phyloP scores from a whole-genome alignment of 2,113 vertebrate genomes.

The Carassius auratus region DNA sequence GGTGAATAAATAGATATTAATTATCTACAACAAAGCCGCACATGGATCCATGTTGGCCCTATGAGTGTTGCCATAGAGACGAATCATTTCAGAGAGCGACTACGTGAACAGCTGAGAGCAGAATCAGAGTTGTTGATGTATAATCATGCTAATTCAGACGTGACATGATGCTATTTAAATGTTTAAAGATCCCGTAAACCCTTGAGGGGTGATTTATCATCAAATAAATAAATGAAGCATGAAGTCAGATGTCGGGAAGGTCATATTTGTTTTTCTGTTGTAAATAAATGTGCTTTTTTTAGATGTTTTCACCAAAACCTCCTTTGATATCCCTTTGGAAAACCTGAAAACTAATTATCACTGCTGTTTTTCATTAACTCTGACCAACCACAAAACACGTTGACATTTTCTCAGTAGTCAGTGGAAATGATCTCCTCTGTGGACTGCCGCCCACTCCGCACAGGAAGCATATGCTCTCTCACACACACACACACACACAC shows the following conservation, averaged over 20 bases:
- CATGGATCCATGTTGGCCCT: neutral
- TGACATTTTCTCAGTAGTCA: slow-evolving; percentile 23
- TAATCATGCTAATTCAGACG: slow-evolving; percentile 17
- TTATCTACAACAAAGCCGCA: slow-evolving; percentile 3
- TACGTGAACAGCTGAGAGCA: slow-evolving; percentile 4
- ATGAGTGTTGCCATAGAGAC: slow-evolving; percentile 25
- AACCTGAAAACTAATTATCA: slow-evolving; percentile 5
- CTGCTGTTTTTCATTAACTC: slow-evolving; percentile 18
- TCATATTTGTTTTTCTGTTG: neutral
- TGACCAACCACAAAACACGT: neutral
- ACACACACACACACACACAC: too few relatives aligned
- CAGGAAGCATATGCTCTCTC: slow-evolving; percentile 37
- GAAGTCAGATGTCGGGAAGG: neutral
- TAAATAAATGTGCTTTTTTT: neutral
- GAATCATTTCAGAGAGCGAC: neutral
- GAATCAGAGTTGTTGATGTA: neutral
- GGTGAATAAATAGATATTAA: slow-evolving; percentile 8
- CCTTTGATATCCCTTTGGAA: neutral
- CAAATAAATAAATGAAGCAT: neutral
- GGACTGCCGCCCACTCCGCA: neutral
- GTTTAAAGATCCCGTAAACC: slow-evolving; percentile 6
- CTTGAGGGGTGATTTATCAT: neutral
- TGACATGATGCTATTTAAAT: slow-evolving; percentile 3
- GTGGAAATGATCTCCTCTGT: neutral
- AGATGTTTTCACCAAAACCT: slow-evolving; percentile 18